A percentile compares a stretch with the other conserved stretches of the same genome.
Conservation (phyloP, 2,888 invertebrate genomes). For the Diploptera punctata region DNA sequence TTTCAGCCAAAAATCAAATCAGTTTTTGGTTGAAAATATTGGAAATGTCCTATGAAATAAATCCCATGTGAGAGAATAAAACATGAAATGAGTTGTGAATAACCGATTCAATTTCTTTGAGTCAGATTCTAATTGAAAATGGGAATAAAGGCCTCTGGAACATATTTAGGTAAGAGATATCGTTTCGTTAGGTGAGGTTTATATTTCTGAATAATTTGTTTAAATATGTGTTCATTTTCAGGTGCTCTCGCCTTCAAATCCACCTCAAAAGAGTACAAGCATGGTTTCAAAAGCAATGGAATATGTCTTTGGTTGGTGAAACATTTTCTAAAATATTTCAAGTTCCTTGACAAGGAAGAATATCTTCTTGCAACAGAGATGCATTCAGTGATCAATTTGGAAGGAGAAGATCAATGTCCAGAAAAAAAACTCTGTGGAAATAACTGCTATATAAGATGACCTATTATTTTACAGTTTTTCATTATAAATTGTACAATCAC, state of each 20-base stretch:
- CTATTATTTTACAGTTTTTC: too few relatives aligned
- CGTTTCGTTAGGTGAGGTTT: background rate
- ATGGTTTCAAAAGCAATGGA: constrained; percentile 86
- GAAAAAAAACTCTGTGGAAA: too few relatives aligned
- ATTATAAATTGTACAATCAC: too few relatives aligned
- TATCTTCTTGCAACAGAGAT: too few relatives aligned
- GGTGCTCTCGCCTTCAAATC: constrained; percentile 61
- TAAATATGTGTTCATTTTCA: constrained; percentile 45
- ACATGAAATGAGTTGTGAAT: background rate
- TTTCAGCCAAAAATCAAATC: too few relatives aligned
- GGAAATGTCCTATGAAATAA: background rate
- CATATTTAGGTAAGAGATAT: background rate
- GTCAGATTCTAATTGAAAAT: background rate
- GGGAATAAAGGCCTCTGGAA: background rate
- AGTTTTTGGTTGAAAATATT: background rate
- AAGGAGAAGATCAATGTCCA: too few relatives aligned
- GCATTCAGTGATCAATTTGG: too few relatives aligned
- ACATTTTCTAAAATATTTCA: too few relatives aligned
- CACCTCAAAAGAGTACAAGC: constrained; percentile 81
- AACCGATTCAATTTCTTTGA: background rate
- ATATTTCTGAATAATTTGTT: background rate
- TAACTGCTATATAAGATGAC: too few relatives aligned
- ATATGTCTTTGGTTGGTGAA: constrained; percentile 87
- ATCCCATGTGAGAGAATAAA: too few relatives aligned
- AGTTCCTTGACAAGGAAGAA: too few relatives aligned